phyloP scores from a whole-genome alignment of 2,888 invertebrate species.

The Drosophila demipolita region DNA sequence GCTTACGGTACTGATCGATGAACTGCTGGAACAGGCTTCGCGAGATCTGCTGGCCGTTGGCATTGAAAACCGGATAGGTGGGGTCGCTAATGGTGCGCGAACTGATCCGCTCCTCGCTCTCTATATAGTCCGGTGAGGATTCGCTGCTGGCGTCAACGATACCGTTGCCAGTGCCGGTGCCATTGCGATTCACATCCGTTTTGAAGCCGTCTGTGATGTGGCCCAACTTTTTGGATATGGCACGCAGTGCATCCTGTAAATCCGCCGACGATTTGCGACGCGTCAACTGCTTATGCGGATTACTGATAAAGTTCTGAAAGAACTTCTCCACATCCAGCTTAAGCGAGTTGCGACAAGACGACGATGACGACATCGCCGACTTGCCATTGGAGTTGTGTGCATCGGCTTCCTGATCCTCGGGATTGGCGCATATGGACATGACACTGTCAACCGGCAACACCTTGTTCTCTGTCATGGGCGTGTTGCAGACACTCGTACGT shows the following conservation, averaged over 20 bases:
- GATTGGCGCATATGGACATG: slow-evolving; percentile 90
- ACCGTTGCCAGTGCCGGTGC: slow-evolving; percentile 38
- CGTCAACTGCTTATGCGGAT: slow-evolving; percentile 81
- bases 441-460: slow-evolving; percentile 90
- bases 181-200: slow-evolving; percentile 81
- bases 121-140: slow-evolving; percentile 74
- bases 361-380: slow-evolving; percentile 30
- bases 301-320: slow-evolving; percentile 82
- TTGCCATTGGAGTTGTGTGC: slow-evolving; percentile 67
- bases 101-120: slow-evolving; percentile 68
- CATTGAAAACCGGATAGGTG: slow-evolving; percentile 90
- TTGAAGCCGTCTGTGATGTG: slow-evolving; percentile 86
- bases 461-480: slow-evolving; percentile 92
- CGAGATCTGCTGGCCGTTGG: slow-evolving; percentile 91
- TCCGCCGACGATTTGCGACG: slow-evolving; percentile 87
- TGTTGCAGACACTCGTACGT: slow-evolving; percentile 91
- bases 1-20: slow-evolving; percentile 88
- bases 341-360: slow-evolving; percentile 73
- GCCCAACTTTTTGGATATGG: slow-evolving; percentile 87
- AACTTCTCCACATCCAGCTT: slow-evolving; percentile 84
- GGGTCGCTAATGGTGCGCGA: slow-evolving; percentile 92
- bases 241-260: slow-evolving; percentile 87
- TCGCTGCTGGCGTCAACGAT: slow-evolving; percentile 28
- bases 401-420: slow-evolving; percentile 84
- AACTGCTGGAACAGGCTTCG: slow-evolving; percentile 89